Percentiles rank a stretch among this genome's conserved stretches.
Evolutionary conservation across 2,797 vertebrate genomes (phyloP).

Genomic region (Coilia nasus): DNA sequence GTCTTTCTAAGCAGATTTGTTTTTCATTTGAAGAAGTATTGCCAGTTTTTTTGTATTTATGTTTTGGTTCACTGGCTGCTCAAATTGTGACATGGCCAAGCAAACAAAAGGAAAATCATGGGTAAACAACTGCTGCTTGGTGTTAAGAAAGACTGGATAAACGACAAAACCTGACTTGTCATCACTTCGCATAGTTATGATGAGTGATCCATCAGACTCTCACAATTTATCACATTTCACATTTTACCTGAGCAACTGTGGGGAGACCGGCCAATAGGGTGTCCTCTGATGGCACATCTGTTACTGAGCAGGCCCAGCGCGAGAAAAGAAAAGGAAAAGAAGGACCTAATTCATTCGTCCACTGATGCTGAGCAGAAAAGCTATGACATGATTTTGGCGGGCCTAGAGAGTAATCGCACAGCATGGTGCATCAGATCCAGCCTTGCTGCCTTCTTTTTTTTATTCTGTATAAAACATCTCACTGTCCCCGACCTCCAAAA

Average conservation of each 20-base stretch:
- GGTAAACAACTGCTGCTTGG: not conserved
- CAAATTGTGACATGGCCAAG: slow-evolving; percentile 26
- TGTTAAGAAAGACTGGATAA: not conserved
- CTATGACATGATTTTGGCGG: not conserved
- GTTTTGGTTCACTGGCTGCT: slow-evolving; percentile 29
- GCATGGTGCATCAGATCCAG: slow-evolving; percentile 19
- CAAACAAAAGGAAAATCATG: not conserved
- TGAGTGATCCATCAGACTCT: slow-evolving; percentile 9
- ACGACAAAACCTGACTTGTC: slow-evolving; percentile 8
- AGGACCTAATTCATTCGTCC: slow-evolving; percentile 8
- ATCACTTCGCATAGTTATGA: not conserved
- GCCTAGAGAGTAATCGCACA: not conserved
- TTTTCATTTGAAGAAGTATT: slow-evolving; percentile 28
- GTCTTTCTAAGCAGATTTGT: slow-evolving; percentile 34
- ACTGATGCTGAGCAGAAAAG: slow-evolving; percentile 26
- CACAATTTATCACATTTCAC: slow-evolving; percentile 32
- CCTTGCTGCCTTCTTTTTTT: not conserved
- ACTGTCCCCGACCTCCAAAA: slow-evolving; percentile 16
- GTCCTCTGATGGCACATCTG: not conserved
- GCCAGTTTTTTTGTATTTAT: slow-evolving; percentile 37
- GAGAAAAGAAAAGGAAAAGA: not conserved
- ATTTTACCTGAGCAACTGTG: slow-evolving; percentile 20
- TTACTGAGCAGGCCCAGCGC: slow-evolving; percentile 2
- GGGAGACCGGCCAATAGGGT: not conserved
- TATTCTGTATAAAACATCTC: not conserved